Conservation (phyloP, 2,797 vertebrate species). For the Sus cebifrons region DNA sequence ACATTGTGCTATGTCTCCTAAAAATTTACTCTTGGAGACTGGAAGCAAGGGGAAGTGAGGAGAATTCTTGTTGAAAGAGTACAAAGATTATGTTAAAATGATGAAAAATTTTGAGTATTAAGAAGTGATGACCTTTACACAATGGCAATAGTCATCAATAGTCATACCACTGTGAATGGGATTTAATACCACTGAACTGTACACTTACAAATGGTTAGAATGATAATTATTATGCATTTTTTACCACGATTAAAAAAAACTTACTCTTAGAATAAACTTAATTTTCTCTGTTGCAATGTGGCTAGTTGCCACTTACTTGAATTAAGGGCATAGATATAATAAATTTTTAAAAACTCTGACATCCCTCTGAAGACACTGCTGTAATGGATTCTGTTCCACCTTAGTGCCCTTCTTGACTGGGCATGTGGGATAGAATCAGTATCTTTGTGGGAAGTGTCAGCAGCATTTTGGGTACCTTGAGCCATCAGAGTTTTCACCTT, state of each 20-base stretch:
- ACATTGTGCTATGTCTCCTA: neutral
- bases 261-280: constrained; percentile 9
- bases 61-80: neutral
- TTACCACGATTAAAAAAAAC: neutral
- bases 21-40: neutral
- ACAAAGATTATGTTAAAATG: constrained; percentile 12
- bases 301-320: constrained; percentile 5
- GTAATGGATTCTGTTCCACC: neutral
- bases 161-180: neutral
- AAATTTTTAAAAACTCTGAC: neutral
- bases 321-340: neutral
- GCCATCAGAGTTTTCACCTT: neutral
- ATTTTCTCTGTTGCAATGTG: constrained; percentile 6
- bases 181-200: neutral
- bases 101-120: neutral
- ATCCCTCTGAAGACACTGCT: neutral
- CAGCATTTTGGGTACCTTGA: neutral
- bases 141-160: no score
- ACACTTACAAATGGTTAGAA: neutral
- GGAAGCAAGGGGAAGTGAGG: neutral
- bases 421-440: neutral
- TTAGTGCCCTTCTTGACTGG: neutral
- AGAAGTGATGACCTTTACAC: neutral
- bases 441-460: neutral
- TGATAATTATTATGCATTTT: neutral